Evolutionary conservation across 2,113 vertebrate species (phyloP).

Genomic region (Seriola aureovittata): DNA sequence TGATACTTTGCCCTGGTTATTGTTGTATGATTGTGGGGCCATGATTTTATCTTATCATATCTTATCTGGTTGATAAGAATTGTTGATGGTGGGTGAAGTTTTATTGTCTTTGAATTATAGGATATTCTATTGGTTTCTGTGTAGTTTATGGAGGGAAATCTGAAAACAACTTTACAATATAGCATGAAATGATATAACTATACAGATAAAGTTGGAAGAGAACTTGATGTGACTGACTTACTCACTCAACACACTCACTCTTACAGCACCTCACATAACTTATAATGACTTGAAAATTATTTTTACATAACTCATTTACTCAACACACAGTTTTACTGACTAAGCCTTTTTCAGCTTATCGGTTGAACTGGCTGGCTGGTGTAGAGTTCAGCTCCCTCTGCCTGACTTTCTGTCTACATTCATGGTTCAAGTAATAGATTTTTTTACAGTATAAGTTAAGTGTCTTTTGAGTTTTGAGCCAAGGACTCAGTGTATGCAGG

Average conservation of each 20-base stretch:
- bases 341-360: constrained; percentile 1
- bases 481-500: not conserved
- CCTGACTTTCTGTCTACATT: not conserved
- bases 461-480: constrained; percentile 3
- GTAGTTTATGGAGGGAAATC: not conserved
- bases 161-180: not conserved
- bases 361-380: not conserved
- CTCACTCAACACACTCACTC: too few relatives aligned
- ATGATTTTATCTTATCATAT: constrained; percentile 13
- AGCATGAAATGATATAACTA: not conserved
- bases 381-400: constrained; percentile 3
- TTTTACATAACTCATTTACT: not conserved
- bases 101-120: constrained; percentile 1
- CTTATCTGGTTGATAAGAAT: not conserved
- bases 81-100: not conserved
- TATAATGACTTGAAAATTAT: not conserved
- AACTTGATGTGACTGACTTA: not conserved
- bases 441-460: constrained; percentile 6
- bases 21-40: not conserved
- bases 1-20: constrained; percentile 16
- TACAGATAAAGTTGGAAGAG: not conserved
- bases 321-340: not conserved
- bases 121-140: not conserved
- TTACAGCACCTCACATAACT: not conserved
- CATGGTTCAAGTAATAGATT: not conserved